Evolutionary conservation across 2,888 invertebrate genomes (phyloP), one percentile per base, ranked within the genome.

Genomic region (Schizaphis graminum): DNA sequence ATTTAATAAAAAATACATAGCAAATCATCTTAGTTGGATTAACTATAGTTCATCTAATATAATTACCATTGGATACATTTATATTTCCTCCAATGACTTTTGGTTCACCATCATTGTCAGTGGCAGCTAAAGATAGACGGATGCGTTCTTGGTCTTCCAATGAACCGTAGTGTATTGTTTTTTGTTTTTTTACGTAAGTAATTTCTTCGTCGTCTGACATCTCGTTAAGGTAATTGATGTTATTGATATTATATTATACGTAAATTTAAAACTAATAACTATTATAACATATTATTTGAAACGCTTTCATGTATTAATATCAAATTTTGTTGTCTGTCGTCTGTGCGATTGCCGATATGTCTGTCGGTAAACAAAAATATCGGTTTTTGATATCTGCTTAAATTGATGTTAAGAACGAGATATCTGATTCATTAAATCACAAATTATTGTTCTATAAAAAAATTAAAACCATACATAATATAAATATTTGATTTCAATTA

Each of bases 81-180:
- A 97, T 97, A 95, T 97, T 97, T 49, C 97, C 96, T 87, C 96
- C 96, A 28, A 97, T 96, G 53, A 96, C 95, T 94, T 95, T 97
- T 94, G 96, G 96, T n/a, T 97, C 97, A 57, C 94, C 95, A 67
- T 97, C 97, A 35, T 97, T 97, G 87, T 97, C 94, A 87, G 97
- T 97, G 11, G 96, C 96, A 0, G 96, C 96, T 91, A 96, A 96
- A 90, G 97, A 97, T 95, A 98, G 96, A 94, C 98, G 96, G 26
- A 97, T 97, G 95, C 97, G 97, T 96, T 98, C 98, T 61, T 97
- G 96, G 95, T 98, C 98, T 96, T 99, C 99, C 95, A 99, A 96
- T 0, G 98, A 98, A 28, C 98, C 98, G 97, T 98, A 99, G 95
- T 98, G 98, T 91, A 98, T 97, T 0, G 97, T 97, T 96, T 97